These are phyloP conservation scores for Schlechtendalia chinensis DNA, from an alignment of 1,140 invertebrate genomes.

Conservation along the genomic window DNA sequence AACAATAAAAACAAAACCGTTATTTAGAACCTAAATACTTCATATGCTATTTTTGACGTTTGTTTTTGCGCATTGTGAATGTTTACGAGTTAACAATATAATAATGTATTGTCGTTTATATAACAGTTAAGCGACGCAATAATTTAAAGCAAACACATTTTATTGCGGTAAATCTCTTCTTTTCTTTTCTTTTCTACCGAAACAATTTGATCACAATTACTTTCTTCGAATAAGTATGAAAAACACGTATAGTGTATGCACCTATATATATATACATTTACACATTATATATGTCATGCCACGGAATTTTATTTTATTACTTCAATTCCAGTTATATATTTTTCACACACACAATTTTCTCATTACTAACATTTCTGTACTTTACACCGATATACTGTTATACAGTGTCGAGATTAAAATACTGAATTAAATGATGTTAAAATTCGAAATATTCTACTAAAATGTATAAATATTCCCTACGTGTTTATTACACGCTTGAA, in stretches of 20 bases:
- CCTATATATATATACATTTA: too few relatives aligned
- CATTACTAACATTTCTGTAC: background rate
- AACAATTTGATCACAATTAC: background rate
- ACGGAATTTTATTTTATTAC: too few relatives aligned
- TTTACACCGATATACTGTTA: too few relatives aligned
- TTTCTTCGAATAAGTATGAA: background rate
- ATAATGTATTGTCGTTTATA: background rate
- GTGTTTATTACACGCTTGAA: too few relatives aligned
- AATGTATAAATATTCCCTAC: too few relatives aligned
- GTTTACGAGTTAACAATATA: background rate
- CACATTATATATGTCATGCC: background rate
- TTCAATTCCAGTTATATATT: background rate
- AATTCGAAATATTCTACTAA: too few relatives aligned
- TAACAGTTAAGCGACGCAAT: background rate
- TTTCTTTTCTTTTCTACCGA: background rate
- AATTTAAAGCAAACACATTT: background rate
- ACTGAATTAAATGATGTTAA: too few relatives aligned
- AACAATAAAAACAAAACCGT: too few relatives aligned
- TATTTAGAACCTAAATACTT: background rate
- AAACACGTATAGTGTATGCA: background rate
- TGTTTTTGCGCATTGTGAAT: background rate
- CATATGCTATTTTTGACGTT: background rate
- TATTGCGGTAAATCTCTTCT: too few relatives aligned
- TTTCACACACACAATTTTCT: background rate
- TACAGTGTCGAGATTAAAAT: too few relatives aligned